Base-by-base conservation (phyloP, 2,888 invertebrate genomes). In the Chaetoderma sp. region DNA sequence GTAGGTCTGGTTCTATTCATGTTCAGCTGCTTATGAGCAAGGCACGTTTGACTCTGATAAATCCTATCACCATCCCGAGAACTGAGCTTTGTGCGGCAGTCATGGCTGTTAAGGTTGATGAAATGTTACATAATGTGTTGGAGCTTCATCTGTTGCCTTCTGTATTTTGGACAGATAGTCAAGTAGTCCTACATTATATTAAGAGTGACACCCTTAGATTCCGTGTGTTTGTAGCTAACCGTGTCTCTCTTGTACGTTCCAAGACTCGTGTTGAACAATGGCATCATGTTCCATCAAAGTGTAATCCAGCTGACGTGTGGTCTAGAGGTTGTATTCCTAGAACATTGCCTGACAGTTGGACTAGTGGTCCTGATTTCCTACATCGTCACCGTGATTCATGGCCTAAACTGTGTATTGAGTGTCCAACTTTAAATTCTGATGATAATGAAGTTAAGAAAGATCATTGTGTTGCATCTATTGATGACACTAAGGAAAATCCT, bases 81-180 rank as follows among this genome's bases (percentile, higher is more conserved):
- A 23, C 59, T 10, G 63, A 60, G 33, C 6, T 60, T 23, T 21
- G 58, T 18, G 63, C 63, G 16, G 63, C 63, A n/a, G 6, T 30
- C n/a, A 21, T 42, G 16, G 42, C 63, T 13, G 56, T 63, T 13
- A 44, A 58, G 18, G 4, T 63, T n/a, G 59, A 60, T 30, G 5
- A 47, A 23, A 44, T 33, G 25, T 18, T 63, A 2, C 5, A 39
- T 4, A 45, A 23, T 16, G 5, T 45, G 23, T 25, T 63, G 32
- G 59, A 60, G 13, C 16, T 59, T 16, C 13, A 33, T 8, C 5
- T 60, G 5, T 1, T 44, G 13, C 16, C 18, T 6, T 27, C 44
- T n/a, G 27, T 63, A 18, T 63, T 58, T 28, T 63, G 63, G 63
- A 60, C 58, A 10, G 63, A 63, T 28, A 45, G 57, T 27, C 42